Percentiles rank a stretch among this genome's conserved stretches.
These are phyloP conservation scores for Crocodylus rhombifer DNA, from an alignment of 2,797 vertebrate genomes.

Conservation along the genomic window DNA sequence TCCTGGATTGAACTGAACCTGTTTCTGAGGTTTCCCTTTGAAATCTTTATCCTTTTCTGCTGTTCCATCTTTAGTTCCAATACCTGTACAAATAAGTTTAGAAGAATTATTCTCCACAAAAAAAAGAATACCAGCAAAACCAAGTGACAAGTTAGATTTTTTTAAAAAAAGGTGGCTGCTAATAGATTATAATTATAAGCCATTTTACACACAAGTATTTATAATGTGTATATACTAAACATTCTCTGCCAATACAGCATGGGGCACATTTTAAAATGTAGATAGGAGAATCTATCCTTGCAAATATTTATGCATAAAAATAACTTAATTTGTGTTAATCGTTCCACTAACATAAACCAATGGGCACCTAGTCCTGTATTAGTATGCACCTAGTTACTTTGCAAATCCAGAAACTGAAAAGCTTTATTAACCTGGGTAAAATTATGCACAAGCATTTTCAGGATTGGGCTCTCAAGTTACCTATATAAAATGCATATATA, in stretches of 20 bases:
- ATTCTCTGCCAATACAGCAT: background rate
- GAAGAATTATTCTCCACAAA: background rate
- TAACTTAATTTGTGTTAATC: background rate
- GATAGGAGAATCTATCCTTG: background rate
- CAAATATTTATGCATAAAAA: background rate
- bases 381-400: background rate
- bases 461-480: background rate
- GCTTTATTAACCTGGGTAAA: background rate
- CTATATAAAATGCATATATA: background rate
- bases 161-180: background rate
- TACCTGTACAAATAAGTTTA: conserved; percentile 76
- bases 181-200: background rate
- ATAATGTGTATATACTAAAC: background rate
- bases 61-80: conserved; percentile 88
- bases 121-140: background rate
- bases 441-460: background rate
- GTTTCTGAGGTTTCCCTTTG: conserved; percentile 87
- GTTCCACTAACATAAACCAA: background rate
- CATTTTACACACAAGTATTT: background rate
- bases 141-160: background rate
- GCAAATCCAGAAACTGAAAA: background rate
- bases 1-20: conserved; percentile 90
- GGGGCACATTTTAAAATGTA: background rate
- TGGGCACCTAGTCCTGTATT: background rate
- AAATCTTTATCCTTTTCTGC: conserved; percentile 91